phyloP scores from a whole-genome alignment of 1,140 invertebrate genomes.

The Aricia agestis region DNA sequence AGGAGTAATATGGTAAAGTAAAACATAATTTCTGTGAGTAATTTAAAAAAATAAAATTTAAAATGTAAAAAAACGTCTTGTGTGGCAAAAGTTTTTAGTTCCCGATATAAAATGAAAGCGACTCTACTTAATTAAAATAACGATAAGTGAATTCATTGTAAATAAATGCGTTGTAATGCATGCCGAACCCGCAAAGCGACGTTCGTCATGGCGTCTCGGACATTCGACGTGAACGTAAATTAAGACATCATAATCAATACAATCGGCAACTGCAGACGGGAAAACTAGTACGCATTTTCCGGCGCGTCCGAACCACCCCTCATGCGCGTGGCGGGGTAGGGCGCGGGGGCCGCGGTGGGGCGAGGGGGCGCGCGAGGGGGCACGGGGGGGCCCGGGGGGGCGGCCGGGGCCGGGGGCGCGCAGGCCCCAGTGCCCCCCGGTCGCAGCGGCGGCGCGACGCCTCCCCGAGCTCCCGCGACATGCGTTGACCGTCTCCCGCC shows the following conservation, averaged over 20 bases:
- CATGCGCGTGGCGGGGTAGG: conserved; percentile 19
- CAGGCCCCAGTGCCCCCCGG: conserved; percentile 57
- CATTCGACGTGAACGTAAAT: conserved; percentile 32
- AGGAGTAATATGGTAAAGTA: too few relatives aligned
- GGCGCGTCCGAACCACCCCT: conserved; percentile 48
- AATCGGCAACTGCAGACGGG: conserved; percentile 54
- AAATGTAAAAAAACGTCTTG: too few relatives aligned
- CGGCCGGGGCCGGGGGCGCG: conserved; percentile 33
- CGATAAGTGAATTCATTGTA: background rate
- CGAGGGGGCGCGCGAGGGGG: conserved; percentile 29
- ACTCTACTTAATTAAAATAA: background rate
- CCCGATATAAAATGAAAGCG: background rate
- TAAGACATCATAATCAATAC: conserved; percentile 51
- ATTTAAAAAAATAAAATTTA: too few relatives aligned
- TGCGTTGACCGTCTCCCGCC: conserved; percentile 66
- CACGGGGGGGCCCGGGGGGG: conserved; percentile 33
- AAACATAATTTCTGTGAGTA: too few relatives aligned
- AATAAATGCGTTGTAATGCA: background rate
- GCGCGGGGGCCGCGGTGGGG: conserved; percentile 30
- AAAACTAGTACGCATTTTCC: conserved; percentile 66
- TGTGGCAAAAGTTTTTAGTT: too few relatives aligned
- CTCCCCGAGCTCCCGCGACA: conserved; percentile 60
- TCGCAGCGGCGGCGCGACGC: conserved; percentile 60
- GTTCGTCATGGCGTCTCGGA: background rate
- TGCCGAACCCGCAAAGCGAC: background rate